These are phyloP conservation scores for Mechanitis mazaeus DNA, from an alignment of 2,888 invertebrate genomes.

Conservation along the genomic window DNA sequence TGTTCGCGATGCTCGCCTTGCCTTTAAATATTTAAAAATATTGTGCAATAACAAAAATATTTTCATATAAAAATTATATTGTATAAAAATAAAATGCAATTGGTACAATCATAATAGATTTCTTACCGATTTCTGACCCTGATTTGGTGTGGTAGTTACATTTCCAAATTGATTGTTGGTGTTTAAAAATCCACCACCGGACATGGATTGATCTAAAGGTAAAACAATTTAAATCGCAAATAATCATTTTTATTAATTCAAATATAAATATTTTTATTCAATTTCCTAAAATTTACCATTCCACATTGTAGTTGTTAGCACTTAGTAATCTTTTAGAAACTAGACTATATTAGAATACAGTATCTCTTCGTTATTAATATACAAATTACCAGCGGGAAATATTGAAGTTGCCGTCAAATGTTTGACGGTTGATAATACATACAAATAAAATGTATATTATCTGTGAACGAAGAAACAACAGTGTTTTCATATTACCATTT, in stretches of 20 bases:
- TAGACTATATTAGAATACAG: too few relatives aligned
- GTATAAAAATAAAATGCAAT: neutral
- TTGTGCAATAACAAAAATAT: too few relatives aligned
- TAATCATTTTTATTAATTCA: neutral
- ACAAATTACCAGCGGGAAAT: too few relatives aligned
- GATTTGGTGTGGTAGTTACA: conserved; percentile 59
- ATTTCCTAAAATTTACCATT: conserved; percentile 27
- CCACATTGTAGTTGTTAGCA: conserved; percentile 22
- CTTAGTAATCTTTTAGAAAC: neutral
- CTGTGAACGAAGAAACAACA: too few relatives aligned
- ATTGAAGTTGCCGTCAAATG: too few relatives aligned
- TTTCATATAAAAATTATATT: neutral
- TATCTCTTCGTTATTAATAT: too few relatives aligned
- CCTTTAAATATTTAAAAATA: conserved; percentile 38
- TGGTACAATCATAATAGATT: neutral
- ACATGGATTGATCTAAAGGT: conserved; percentile 63
- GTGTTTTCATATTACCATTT: too few relatives aligned
- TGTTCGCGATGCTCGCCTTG: conserved; percentile 64
- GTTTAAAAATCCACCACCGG: conserved; percentile 70
- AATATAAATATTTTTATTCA: neutral
- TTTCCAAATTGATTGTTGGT: conserved; percentile 68
- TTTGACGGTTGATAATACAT: too few relatives aligned
- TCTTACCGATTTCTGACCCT: conserved; percentile 60
- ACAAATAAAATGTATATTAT: too few relatives aligned
- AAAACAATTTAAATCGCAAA: conserved; percentile 4